Evolutionary conservation across 1,140 invertebrate species (phyloP), one percentile per base, ranked within the genome.

Genomic region (Drosophila melanica): DNA sequence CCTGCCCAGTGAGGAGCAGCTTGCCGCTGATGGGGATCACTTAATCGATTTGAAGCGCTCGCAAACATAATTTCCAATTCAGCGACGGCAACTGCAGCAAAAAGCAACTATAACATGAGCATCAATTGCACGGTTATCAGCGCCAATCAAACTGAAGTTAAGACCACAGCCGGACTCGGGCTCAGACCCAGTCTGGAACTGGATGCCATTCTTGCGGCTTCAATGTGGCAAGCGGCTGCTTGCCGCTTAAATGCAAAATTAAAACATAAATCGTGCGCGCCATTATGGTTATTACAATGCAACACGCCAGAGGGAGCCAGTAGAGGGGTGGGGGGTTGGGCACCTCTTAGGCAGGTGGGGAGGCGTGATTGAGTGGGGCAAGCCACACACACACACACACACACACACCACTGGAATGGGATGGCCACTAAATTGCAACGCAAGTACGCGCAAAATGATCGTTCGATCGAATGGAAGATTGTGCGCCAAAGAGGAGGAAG

Each of bases 261-360:
- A 90, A 90, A 90, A 90, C 89, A 90, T 90, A 90, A 90, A 90
- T 90, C 89, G 89, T 90, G 89, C 89, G 89, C 80, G 89, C 89
- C 89, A 90, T 90, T 90, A 90, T 90, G 89, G 80, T 90, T 89
- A 90, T 90, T 90, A 89, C 79, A 89, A 75, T 81, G 81, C 81
- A 77, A 53, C 70, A 69, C 35, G 82, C 68, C 63, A 62, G 20
- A 68, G 41, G 33, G 64, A 35, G 20, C 20, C 23, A 30, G 47
- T 37, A 45, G 35, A 7, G 14, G 33, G 8, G 9, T 4, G 33
- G 30, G 42, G 27, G 20, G 47, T 30, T 30, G 8, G 60, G 3
- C 1, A 27, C 6, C 4, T 27, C 42, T 41, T n/a, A 42, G 14
- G 42, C 41, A 60, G 57, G 27, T 35, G 44, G 23, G 54, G 33